phyloP scores from a whole-genome alignment of 1,140 invertebrate genomes.

The Steinernema khuongi region DNA sequence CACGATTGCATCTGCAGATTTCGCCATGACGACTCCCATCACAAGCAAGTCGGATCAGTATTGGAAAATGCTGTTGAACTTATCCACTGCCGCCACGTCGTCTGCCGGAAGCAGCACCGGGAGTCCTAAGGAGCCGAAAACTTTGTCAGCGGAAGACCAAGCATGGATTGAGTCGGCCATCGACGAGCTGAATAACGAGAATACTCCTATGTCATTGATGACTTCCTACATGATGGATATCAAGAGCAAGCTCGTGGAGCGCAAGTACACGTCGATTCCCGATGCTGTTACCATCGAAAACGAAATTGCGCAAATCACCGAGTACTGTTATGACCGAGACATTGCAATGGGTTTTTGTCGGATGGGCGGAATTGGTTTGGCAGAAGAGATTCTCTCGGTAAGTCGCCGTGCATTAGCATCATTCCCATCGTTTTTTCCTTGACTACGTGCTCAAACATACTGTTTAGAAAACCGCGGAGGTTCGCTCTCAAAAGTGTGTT shows the following conservation, averaged over 20 bases:
- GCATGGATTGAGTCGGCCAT: neutral
- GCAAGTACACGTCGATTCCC: neutral
- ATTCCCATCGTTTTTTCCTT: too few relatives aligned
- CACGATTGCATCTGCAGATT: too few relatives aligned
- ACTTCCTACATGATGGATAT: constrained; percentile 1
- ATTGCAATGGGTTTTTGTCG: too few relatives aligned
- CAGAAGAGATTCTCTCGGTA: too few relatives aligned
- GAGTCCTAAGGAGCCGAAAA: neutral
- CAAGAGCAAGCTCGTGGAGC: neutral
- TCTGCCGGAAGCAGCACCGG: neutral
- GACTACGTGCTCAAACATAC: too few relatives aligned
- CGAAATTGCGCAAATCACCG: neutral
- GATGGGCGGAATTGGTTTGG: too few relatives aligned
- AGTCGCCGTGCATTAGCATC: too few relatives aligned
- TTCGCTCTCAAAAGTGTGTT: neutral
- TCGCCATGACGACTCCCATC: too few relatives aligned
- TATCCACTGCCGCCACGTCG: neutral
- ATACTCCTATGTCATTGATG: neutral
- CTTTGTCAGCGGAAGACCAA: neutral
- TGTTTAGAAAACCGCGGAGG: neutral
- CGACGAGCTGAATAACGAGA: neutral
- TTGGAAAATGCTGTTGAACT: neutral
- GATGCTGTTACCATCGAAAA: neutral
- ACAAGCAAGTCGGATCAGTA: neutral
- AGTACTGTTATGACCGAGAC: neutral